A percentile compares a stretch with the other conserved stretches of the same genome.
Conservation (phyloP, 2,113 vertebrate species). For the Bucco capensis region DNA sequence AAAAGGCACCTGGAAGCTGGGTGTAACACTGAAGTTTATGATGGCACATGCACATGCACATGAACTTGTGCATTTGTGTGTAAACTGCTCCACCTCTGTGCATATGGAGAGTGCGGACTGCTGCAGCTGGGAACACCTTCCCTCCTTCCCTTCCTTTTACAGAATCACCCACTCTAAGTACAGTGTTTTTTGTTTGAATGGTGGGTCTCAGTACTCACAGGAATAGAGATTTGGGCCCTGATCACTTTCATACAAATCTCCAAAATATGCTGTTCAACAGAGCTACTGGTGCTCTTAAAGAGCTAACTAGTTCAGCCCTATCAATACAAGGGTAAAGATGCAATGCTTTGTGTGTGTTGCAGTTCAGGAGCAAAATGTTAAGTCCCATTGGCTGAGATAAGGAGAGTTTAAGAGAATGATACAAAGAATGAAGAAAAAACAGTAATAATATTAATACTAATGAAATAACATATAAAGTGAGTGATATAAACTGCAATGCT, state of each 20-base stretch:
- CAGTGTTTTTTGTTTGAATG: background rate
- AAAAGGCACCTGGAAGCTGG: background rate
- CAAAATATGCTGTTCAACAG: background rate
- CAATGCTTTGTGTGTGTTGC: background rate
- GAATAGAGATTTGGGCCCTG: background rate
- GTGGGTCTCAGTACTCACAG: fast-evolving
- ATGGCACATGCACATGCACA: fast-evolving
- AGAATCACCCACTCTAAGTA: background rate
- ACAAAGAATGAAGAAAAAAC: no score
- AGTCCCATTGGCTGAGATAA: no score
- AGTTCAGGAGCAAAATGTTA: no score
- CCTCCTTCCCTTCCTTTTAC: background rate
- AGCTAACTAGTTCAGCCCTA: background rate
- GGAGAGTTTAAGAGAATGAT: no score
- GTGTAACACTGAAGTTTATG: background rate
- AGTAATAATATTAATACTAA: no score
- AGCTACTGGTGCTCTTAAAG: background rate
- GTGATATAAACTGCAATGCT: no score
- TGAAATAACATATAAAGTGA: no score
- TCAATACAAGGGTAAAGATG: background rate
- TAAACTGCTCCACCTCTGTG: background rate
- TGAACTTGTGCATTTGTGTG: background rate
- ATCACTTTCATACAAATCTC: background rate
- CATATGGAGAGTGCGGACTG: fast-evolving
- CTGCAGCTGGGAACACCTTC: background rate